Conservation (phyloP, 1,140 invertebrate genomes). For the Probaryconus sp. region DNA sequence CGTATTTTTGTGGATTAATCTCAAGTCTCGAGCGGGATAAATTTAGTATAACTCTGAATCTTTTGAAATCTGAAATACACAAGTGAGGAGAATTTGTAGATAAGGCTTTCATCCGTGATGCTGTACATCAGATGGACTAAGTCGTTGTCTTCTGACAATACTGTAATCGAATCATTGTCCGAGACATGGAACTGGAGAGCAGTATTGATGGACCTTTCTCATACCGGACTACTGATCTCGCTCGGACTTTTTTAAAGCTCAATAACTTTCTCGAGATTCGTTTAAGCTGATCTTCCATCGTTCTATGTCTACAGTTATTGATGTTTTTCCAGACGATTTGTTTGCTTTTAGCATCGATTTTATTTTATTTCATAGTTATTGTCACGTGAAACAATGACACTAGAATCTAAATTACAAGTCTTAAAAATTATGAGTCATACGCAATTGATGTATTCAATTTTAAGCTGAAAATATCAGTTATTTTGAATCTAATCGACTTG, state of each 20-base stretch:
- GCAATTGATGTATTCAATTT: too few relatives aligned
- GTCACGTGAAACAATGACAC: neutral
- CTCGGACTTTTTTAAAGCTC: constrained; percentile 53
- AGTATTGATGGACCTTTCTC: constrained; percentile 52
- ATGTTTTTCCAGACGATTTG: constrained; percentile 48
- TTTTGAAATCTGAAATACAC: constrained; percentile 39
- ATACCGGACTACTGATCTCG: constrained; percentile 46
- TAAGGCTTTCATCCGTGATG: constrained; percentile 48
- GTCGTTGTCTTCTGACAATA: constrained; percentile 54
- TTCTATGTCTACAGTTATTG: constrained; percentile 35
- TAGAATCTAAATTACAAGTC: too few relatives aligned
- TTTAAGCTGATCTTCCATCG: constrained; percentile 38
- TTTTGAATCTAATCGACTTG: too few relatives aligned
- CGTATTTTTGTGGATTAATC: constrained; percentile 19
- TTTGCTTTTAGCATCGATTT: constrained; percentile 25
- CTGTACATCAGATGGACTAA: constrained; percentile 44
- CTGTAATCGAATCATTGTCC: constrained; percentile 55
- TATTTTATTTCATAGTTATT: constrained; percentile 1
- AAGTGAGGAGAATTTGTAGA: constrained; percentile 49
- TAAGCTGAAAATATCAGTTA: too few relatives aligned
- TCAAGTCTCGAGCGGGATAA: constrained; percentile 11
- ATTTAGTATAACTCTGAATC: constrained; percentile 46
- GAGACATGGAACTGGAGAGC: constrained; percentile 30
- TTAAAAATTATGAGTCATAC: too few relatives aligned
- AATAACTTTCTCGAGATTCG: constrained; percentile 54